A percentile compares a stretch with the other conserved stretches of the same genome.
These are phyloP conservation scores for Oceanodroma tethys DNA, from an alignment of 2,113 vertebrate genomes.

Conservation along the genomic window DNA sequence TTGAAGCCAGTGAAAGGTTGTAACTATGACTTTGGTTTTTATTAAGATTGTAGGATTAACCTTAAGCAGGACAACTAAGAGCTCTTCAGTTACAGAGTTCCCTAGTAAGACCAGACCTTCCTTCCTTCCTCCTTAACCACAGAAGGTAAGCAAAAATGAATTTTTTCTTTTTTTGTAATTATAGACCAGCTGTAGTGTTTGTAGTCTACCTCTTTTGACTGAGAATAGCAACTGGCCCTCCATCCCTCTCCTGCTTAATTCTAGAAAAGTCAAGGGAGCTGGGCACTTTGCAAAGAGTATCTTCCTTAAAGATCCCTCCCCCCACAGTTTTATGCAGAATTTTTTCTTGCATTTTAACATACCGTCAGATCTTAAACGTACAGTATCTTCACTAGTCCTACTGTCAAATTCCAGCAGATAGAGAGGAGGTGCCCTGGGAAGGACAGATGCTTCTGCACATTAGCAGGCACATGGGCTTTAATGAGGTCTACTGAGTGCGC, in stretches of 20 bases:
- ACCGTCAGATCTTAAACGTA: background rate
- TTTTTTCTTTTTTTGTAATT: background rate
- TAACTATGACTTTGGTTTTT: background rate
- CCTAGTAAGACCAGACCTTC: background rate
- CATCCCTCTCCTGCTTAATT: background rate
- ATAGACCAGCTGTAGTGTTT: background rate
- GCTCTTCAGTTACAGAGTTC: background rate
- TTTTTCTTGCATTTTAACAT: background rate
- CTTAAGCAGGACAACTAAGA: background rate
- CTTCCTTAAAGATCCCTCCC: background rate
- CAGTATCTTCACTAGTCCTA: background rate
- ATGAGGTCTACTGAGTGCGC: background rate
- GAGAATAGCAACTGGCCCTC: background rate
- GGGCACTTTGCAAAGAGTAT: background rate
- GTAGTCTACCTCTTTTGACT: background rate
- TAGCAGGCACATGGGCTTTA: background rate
- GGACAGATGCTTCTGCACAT: background rate
- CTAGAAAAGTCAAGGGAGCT: background rate
- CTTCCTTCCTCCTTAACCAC: background rate
- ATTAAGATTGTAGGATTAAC: background rate
- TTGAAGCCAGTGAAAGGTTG: background rate
- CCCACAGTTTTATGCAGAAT: background rate
- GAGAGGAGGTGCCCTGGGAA: background rate
- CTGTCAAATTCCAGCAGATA: background rate
- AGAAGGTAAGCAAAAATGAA: background rate